Evolutionary conservation across 2,113 vertebrate genomes (phyloP), one percentile per base, ranked within the genome.

Genomic region (Xiphophorus couchianus): DNA sequence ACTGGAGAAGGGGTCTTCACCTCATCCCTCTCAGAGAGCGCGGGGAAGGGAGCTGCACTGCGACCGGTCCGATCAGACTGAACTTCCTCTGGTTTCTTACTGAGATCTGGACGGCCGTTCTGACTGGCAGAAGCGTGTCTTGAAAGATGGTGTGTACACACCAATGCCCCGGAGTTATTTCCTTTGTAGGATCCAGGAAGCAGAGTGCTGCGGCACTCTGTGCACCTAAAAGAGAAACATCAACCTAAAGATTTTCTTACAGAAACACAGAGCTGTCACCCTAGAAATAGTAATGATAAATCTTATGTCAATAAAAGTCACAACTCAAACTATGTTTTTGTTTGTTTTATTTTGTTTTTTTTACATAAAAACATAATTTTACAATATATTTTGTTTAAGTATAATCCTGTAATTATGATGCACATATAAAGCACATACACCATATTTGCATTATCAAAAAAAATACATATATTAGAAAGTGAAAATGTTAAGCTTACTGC

Each of bases 101-200:
- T 79, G 76, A 74, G 85, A 28, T 93, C 94, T 7, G 91, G 91
- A 30, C 90, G 78, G 4, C 88, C 83, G 68, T 95, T 84, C 77
- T 93, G 10, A 91, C 88, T 42, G 86, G 17, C 66, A n/a, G 90
- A 83, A 37, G 77, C 69, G 11, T 82, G 81, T 66, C 84, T 91
- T 33, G 84, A 66, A 13, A 96, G 94, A 84, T 96, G 97, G 66
- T 97, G 96, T 0, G 81, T 95, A 76, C 98, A 99, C 83, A 98
- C 94, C 28, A 99, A 94, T 3, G 95, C 93, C 39, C 96, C 97
- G 0, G 90, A 91, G 80, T 97, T 93, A 0, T 87, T 87, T 30
- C 94, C 95, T 90, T 90, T 95, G 93, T 99, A 99, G 0, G 97
- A 96, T 31, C 97, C 98, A 0, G 97, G 97, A 37, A 99, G 92